Percentiles rank a stretch among this genome's conserved stretches.
These are phyloP conservation scores for Enteromius thamalakanensis DNA, from an alignment of 2,797 vertebrate genomes.

Conservation along the genomic window DNA sequence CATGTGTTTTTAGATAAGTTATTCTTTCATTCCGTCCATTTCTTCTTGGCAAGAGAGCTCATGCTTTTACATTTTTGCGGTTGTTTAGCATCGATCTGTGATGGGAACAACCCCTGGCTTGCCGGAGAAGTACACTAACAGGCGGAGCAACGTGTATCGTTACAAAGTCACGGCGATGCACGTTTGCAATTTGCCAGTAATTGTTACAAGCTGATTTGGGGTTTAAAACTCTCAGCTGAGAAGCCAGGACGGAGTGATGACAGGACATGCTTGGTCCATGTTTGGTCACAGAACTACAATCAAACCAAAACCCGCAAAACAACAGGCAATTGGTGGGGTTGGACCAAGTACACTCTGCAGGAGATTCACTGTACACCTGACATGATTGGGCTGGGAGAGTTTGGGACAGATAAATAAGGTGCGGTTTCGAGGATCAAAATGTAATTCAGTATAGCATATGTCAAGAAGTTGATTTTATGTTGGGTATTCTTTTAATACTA, in stretches of 20 bases:
- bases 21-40: neutral
- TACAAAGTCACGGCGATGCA: conserved; percentile 54
- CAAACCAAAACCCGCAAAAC: conserved; percentile 38
- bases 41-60: conserved; percentile 29
- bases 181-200: conserved; percentile 63
- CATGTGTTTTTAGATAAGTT: neutral
- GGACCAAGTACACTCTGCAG: conserved; percentile 29
- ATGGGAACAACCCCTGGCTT: conserved; percentile 40
- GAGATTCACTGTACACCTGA: conserved; percentile 24
- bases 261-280: conserved; percentile 57
- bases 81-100: conserved; percentile 46
- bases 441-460: neutral
- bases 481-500: conserved; percentile 17
- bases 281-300: conserved; percentile 44
- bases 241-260: conserved; percentile 54
- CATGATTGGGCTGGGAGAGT: neutral
- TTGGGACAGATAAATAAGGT: conserved; percentile 23
- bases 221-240: conserved; percentile 57
- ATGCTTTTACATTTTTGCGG: conserved; percentile 32
- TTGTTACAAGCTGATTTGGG: conserved; percentile 64
- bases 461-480: neutral
- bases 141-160: conserved; percentile 43
- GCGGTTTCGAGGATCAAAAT: conserved; percentile 2
- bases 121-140: conserved; percentile 53
- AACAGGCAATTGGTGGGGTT: conserved; percentile 28